Base-by-base conservation (phyloP, 2,113 vertebrate species). In the Takifugu flavidus region DNA sequence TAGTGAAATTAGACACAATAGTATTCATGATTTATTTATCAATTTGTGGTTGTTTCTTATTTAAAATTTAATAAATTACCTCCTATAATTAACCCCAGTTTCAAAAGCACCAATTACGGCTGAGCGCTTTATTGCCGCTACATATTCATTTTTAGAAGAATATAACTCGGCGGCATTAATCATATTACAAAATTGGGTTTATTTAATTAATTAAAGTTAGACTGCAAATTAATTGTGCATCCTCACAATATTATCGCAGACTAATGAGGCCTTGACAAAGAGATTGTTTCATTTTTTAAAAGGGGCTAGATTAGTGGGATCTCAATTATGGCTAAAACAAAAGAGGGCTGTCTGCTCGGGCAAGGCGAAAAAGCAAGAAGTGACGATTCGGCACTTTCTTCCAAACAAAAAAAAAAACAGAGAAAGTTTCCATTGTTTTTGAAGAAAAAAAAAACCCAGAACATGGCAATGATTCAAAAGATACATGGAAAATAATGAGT, bases 1-100 rank as follows among this genome's bases (percentile, higher is more conserved):
- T 70, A 70, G 67, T 71, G 82, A 91, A 90, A 91, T 93, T 92
- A 89, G 78, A 86, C 92, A 90, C 90, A 93, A 93, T 92, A 89
- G 87, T 86, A 86, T 78, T 77, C 87, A 90, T 95, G 95, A 96
- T 98, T 95, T 96, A 96, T 95, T 91, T 93, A 89, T 92, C 93
- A 92, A 94, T 96, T 97, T 92, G 91, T 88, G 91, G 87, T 92
- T 98, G 92, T 97, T 96, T 91, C 89, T 81, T 70, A 91, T 88
- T 84, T 81, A 86, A 86, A 81, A 83, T 88, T 89, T 94, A 92
- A 93, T 95, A 93, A 95, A 92, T 93, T 89, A 93, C 87, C 82
- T 84, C 86, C 90, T 63, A 85, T 95, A 95, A 98, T 98, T 96
- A 53, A 94, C 88, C 86, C 86, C 65, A 69, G 74, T 84, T 79